phyloP scores from a whole-genome alignment of 2,888 invertebrate genomes.

The Hesperia comma region DNA sequence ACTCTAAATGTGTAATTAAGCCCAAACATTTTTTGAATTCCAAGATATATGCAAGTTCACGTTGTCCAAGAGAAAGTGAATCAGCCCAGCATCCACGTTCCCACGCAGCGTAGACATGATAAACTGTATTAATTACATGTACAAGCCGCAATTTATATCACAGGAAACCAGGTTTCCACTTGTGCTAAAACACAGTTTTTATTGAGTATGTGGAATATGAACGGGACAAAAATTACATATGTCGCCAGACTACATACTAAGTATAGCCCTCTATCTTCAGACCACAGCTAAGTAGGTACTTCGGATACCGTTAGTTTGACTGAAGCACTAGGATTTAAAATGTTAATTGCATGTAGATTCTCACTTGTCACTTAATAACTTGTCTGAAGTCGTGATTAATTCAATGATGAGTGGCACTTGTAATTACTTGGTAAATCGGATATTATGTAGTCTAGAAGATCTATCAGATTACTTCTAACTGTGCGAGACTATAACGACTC shows the following conservation, averaged over 20 bases:
- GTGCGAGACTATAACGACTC: too few species aligned
- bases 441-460: too few species aligned
- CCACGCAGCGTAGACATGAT: constrained; percentile 26
- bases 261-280: neutral
- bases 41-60: neutral
- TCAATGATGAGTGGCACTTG: too few species aligned
- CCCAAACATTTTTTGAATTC: neutral
- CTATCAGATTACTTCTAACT: too few species aligned
- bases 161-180: constrained; percentile 32
- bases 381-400: too few species aligned
- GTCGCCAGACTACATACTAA: neutral
- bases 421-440: too few species aligned
- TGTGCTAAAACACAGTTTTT: constrained; percentile 30
- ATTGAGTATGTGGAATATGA: constrained; percentile 16
- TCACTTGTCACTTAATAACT: too few species aligned
- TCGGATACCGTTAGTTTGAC: too few species aligned
- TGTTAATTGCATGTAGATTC: too few species aligned
- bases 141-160: constrained; percentile 28
- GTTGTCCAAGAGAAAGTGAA: constrained; percentile 22
- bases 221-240: constrained; percentile 4
- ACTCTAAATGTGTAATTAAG: too few species aligned
- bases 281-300: too few species aligned
- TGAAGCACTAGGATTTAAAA: too few species aligned
- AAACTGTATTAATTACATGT: constrained; percentile 31
- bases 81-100: constrained; percentile 18